Evolutionary conservation across 2,113 vertebrate species (phyloP).

Genomic region (Corythoichthys intestinalis): DNA sequence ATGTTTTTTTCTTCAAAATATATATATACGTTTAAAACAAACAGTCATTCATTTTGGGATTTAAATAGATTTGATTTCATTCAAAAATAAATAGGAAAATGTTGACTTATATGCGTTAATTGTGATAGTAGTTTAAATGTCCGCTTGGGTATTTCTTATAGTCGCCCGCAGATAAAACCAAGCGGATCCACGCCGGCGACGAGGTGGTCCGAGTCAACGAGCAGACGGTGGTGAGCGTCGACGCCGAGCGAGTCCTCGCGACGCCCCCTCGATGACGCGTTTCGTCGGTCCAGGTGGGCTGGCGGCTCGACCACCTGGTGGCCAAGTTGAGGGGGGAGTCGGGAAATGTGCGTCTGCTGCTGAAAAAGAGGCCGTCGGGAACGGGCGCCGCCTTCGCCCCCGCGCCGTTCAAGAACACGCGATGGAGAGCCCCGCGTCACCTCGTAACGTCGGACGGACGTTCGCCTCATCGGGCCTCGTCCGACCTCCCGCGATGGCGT

Average conservation of each 20-base stretch:
- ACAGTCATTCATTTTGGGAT: too few species aligned
- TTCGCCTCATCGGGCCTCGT: conserved; percentile 48
- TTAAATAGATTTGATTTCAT: too few species aligned
- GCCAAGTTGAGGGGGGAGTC: conserved; percentile 83
- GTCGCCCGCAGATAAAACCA: conserved; percentile 92
- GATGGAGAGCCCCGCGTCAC: conserved; percentile 77
- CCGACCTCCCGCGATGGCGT: conserved; percentile 56
- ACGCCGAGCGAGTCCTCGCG: background rate
- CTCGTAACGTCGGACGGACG: too few species aligned
- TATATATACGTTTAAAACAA: too few species aligned
- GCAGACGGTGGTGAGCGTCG: conserved; percentile 88
- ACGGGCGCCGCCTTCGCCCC: conserved; percentile 79
- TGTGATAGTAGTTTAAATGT: too few species aligned
- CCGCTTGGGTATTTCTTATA: conserved; percentile 33
- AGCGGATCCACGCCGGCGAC: conserved; percentile 94
- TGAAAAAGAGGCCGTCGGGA: conserved; percentile 88
- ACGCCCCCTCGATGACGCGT: background rate
- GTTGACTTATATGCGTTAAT: too few species aligned
- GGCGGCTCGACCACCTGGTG: conserved; percentile 94
- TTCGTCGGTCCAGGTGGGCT: conserved; percentile 82
- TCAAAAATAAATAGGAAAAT: too few species aligned
- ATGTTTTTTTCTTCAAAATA: too few species aligned
- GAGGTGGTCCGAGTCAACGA: conserved; percentile 92
- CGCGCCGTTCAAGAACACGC: conserved; percentile 87
- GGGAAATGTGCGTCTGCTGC: conserved; percentile 74